Percentiles rank a stretch among this genome's conserved stretches.
Evolutionary conservation across 2,888 invertebrate species (phyloP).

Genomic region (Caenorhabditis drosophilae): DNA sequence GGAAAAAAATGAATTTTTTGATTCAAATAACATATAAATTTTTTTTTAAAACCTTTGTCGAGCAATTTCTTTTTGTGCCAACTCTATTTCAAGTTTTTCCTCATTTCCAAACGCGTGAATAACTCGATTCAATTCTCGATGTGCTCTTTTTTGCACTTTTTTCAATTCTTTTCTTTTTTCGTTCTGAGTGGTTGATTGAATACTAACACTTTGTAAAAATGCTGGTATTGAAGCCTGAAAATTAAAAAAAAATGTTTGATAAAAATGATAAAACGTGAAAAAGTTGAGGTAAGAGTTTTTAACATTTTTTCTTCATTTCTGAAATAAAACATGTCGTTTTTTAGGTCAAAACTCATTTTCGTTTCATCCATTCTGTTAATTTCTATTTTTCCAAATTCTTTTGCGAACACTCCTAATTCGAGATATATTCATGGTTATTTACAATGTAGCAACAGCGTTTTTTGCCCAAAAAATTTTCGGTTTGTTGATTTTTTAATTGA

Average conservation of each 20-base stretch:
- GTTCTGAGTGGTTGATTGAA: constrained; percentile 50
- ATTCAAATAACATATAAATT: not conserved
- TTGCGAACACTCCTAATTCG: no score
- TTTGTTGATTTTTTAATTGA: no score
- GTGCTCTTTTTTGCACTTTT: constrained; percentile 51
- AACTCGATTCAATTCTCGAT: constrained; percentile 74
- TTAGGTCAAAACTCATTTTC: not conserved
- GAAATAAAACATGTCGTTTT: no score
- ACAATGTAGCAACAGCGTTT: not conserved
- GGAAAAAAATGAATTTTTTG: constrained; percentile 18
- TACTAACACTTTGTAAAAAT: constrained; percentile 48
- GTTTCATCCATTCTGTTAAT: no score
- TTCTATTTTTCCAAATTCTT: no score
- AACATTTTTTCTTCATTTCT: not conserved
- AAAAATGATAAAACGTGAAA: constrained; percentile 8
- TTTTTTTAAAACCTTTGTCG: constrained; percentile 25
- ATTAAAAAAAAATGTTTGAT: no score
- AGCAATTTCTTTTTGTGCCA: constrained; percentile 52
- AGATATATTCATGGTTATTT: no score
- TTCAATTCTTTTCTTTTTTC: constrained; percentile 46
- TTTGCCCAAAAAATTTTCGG: not conserved
- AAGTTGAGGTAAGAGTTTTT: constrained; percentile 8
- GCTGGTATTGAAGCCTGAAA: constrained; percentile 17
- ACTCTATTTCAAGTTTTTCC: constrained; percentile 55
- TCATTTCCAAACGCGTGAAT: constrained; percentile 76